Evolutionary conservation across 2,797 vertebrate species (phyloP).

Genomic region (Lindbergichthys nudifrons): DNA sequence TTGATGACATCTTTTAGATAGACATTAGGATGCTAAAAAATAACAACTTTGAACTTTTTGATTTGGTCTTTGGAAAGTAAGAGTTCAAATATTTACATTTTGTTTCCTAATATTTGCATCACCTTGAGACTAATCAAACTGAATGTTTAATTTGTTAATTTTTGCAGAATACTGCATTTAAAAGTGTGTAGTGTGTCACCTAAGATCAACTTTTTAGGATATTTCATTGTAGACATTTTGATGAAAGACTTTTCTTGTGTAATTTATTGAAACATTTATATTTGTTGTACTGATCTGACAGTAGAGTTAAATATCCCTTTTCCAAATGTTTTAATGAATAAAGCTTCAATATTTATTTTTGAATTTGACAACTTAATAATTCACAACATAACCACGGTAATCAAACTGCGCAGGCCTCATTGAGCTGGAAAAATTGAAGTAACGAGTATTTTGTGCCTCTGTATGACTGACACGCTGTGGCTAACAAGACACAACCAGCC

Average conservation of each 20-base stretch:
- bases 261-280: conserved; percentile 1
- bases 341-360: conserved; percentile 1
- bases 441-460: conserved; percentile 38
- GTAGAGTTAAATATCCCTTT: not conserved
- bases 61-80: not conserved
- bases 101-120: not conserved
- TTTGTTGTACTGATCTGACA: conserved; percentile 19
- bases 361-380: conserved; percentile 7
- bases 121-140: not conserved
- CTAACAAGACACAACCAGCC: conserved; percentile 17
- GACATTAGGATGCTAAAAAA: not conserved
- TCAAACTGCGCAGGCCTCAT: conserved; percentile 32
- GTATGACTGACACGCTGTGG: conserved; percentile 30
- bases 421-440: conserved; percentile 34
- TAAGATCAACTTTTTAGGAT: not conserved
- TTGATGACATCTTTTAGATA: not conserved
- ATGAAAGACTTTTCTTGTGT: not conserved
- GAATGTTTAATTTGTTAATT: not conserved
- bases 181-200: not conserved
- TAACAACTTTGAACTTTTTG: not conserved
- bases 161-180: not conserved
- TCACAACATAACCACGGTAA: conserved; percentile 2
- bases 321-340: not conserved
- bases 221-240: not conserved
- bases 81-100: not conserved